These are phyloP conservation scores for Oxyscelio sp. DNA, from an alignment of 2,888 invertebrate species.

Conservation along the genomic window DNA sequence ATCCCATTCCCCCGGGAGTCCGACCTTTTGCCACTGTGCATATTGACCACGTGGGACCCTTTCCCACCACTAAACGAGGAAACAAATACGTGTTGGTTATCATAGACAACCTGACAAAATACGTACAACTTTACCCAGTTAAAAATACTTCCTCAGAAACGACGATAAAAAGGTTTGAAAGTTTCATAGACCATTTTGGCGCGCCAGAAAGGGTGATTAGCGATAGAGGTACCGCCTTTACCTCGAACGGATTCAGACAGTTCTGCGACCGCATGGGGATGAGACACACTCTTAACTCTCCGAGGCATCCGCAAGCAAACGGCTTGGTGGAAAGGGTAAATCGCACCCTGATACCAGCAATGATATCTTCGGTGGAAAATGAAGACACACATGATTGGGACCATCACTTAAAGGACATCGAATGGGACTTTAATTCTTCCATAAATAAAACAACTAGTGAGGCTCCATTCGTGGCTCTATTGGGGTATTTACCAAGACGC, in stretches of 20 bases:
- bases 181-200: slow-evolving; percentile 16
- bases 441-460: slow-evolving; percentile 19
- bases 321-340: slow-evolving; percentile 8
- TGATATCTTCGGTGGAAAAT: slow-evolving; percentile 9
- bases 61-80: too few relatives aligned
- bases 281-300: slow-evolving; percentile 20
- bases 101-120: too few relatives aligned
- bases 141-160: slow-evolving; percentile 11
- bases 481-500: slow-evolving; percentile 15
- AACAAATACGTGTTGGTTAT: too few relatives aligned
- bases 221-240: too few relatives aligned
- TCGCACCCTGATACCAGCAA: slow-evolving; percentile 10
- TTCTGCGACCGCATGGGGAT: too few relatives aligned
- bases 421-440: slow-evolving; percentile 19
- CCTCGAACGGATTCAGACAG: too few relatives aligned
- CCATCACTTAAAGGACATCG: slow-evolving; percentile 10
- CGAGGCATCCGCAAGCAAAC: slow-evolving; percentile 35
- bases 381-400: slow-evolving; percentile 17
- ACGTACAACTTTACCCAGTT: slow-evolving; percentile 76
- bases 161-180: slow-evolving; percentile 5
- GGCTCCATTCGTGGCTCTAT: slow-evolving; percentile 20
- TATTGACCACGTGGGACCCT: too few relatives aligned
- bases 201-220: neutral
- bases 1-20: too few relatives aligned
- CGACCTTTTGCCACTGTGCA: too few relatives aligned